Evolutionary conservation across 2,888 invertebrate genomes (phyloP).

Genomic region (Caradrina clavipalpis): DNA sequence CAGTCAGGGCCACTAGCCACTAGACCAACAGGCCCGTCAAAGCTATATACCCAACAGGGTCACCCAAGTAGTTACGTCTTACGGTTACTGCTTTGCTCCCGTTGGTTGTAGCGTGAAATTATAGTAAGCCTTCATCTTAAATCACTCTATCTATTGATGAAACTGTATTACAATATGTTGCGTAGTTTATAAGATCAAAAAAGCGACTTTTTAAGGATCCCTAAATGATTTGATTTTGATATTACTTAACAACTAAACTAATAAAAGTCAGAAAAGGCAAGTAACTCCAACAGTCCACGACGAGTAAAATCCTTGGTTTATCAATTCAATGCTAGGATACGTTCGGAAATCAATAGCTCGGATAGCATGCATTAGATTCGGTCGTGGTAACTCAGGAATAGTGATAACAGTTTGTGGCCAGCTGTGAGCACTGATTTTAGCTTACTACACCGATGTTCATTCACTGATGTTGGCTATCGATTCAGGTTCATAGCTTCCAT

Average conservation of each 20-base stretch:
- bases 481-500: background rate
- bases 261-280: background rate
- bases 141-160: too few relatives aligned
- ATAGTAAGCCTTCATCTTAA: too few relatives aligned
- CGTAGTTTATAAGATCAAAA: too few relatives aligned
- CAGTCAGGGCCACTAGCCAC: too few relatives aligned
- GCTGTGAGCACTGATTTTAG: constrained; percentile 23
- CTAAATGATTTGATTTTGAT: too few relatives aligned
- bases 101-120: too few relatives aligned
- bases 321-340: constrained; percentile 5
- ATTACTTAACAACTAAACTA: background rate
- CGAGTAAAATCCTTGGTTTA: background rate
- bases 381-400: constrained; percentile 32
- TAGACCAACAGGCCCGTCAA: too few relatives aligned
- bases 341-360: constrained; percentile 13
- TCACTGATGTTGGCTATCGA: background rate
- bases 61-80: too few relatives aligned
- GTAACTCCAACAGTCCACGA: background rate
- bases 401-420: constrained; percentile 29
- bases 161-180: too few relatives aligned
- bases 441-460: constrained; percentile 19
- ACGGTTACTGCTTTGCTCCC: too few relatives aligned
- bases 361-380: constrained; percentile 15
- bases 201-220: too few relatives aligned
- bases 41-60: too few relatives aligned